phyloP scores from a whole-genome alignment of 2,888 invertebrate species.

The Drosophila longiperda region DNA sequence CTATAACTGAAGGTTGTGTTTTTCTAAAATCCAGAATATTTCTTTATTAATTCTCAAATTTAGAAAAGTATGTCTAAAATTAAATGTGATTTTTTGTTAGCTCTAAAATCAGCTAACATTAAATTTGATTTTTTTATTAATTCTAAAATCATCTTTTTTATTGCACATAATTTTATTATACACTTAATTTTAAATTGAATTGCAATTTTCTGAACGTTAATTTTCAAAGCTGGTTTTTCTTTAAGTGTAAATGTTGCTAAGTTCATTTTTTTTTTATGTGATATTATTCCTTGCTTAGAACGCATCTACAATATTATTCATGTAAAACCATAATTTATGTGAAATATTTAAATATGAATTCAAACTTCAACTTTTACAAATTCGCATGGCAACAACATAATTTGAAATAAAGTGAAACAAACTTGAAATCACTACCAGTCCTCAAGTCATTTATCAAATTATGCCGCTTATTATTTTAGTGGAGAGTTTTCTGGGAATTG shows the following conservation, averaged over 20 bases:
- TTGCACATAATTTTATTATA: not conserved
- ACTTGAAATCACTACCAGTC: not conserved
- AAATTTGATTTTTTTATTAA: not conserved
- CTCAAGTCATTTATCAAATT: not conserved
- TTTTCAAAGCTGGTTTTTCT: not conserved
- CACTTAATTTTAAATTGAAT: not conserved
- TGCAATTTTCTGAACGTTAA: not conserved
- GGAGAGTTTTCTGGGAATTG: not conserved
- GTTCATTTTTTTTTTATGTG: not conserved
- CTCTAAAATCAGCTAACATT: not conserved
- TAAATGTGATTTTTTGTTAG: fast-evolving
- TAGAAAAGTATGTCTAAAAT: not conserved
- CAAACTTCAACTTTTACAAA: not conserved
- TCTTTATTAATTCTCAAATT: not conserved
- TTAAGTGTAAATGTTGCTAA: not conserved
- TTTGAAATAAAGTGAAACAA: not conserved
- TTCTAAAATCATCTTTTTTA: not conserved
- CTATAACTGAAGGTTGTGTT: not conserved
- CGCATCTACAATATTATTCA: not conserved
- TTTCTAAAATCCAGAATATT: not conserved
- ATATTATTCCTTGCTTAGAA: not conserved
- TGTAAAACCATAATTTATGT: not conserved
- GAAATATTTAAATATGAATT: not conserved
- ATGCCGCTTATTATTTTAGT: not conserved
- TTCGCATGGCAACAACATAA: not conserved